phyloP scores from a whole-genome alignment of 2,797 vertebrate species.

The Danio albolineatus region DNA sequence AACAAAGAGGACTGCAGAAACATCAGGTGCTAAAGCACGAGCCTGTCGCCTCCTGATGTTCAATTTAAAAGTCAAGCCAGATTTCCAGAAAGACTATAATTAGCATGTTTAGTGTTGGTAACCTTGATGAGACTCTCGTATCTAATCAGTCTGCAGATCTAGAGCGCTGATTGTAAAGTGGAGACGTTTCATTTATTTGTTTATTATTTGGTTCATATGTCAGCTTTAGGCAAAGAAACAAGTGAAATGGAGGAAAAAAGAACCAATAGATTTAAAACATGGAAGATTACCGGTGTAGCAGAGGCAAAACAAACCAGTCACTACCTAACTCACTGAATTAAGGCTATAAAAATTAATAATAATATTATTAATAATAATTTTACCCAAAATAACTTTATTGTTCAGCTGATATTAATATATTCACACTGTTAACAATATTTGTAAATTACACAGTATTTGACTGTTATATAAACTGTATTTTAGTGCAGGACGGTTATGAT shows the following conservation, averaged over 20 bases:
- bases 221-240: background rate
- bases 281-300: too few relatives aligned
- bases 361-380: background rate
- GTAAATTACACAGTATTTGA: too few relatives aligned
- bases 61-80: background rate
- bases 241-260: background rate
- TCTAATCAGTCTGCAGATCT: conserved; percentile 4
- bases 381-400: background rate
- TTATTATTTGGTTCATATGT: background rate
- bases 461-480: too few relatives aligned
- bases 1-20: background rate
- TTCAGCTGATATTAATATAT: too few relatives aligned
- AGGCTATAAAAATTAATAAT: too few relatives aligned
- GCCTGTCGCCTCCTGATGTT: background rate
- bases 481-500: too few relatives aligned
- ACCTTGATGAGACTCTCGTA: background rate
- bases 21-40: background rate
- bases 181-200: background rate
- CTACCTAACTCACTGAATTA: background rate
- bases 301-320: background rate
- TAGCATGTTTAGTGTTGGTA: background rate
- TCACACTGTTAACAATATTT: too few relatives aligned
- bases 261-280: background rate
- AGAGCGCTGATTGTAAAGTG: background rate
- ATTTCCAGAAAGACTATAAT: conserved; percentile 7